A percentile compares a stretch with the other conserved stretches of the same genome.
Evolutionary conservation across 2,797 vertebrate genomes (phyloP).

Genomic region (Avahi laniger): DNA sequence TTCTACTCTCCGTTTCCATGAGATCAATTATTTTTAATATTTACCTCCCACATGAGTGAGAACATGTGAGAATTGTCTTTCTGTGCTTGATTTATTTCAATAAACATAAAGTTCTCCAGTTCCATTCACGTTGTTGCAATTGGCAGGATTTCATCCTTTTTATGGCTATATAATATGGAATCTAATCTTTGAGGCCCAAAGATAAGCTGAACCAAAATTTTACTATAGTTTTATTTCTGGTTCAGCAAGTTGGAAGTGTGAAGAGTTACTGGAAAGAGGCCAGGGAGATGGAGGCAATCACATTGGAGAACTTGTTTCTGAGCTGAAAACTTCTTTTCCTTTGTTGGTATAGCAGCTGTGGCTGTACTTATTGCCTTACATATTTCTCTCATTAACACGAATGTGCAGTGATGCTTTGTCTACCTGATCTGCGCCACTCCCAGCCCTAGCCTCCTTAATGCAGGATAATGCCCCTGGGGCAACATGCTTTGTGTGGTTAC

Average conservation of each 20-base stretch:
- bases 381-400: neutral
- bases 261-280: neutral
- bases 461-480: too few relatives aligned
- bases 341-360: neutral
- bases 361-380: neutral
- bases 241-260: neutral
- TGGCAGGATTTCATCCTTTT: too few relatives aligned
- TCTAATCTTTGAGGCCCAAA: neutral
- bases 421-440: neutral
- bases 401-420: neutral
- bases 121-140: too few relatives aligned
- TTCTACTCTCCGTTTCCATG: too few relatives aligned
- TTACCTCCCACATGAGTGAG: too few relatives aligned
- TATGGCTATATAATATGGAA: too few relatives aligned
- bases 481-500: neutral
- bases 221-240: neutral
- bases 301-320: neutral
- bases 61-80: too few relatives aligned
- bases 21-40: too few relatives aligned
- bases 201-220: neutral
- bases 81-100: too few relatives aligned
- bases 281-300: neutral
- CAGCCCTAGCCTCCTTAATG: neutral
- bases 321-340: neutral
- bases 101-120: too few relatives aligned